Evolutionary conservation across 2,113 vertebrate genomes (phyloP).

Genomic region (Nibea coibor): DNA sequence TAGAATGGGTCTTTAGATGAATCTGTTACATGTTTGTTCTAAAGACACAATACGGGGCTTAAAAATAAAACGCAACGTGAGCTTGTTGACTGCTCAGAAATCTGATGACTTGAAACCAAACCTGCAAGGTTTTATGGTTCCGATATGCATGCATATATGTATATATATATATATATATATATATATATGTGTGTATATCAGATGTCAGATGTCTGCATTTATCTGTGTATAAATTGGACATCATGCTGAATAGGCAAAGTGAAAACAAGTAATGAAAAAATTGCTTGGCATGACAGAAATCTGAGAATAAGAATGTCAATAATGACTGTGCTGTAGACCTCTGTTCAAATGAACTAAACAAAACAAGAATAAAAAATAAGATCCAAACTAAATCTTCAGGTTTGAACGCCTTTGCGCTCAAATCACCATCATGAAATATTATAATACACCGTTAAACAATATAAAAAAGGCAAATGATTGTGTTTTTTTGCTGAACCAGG

Average conservation of each 20-base stretch:
- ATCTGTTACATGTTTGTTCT: neutral
- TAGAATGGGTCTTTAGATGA: neutral
- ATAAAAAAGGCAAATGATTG: neutral
- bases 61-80: neutral
- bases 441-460: neutral
- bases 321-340: neutral
- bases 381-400: neutral
- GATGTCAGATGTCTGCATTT: neutral
- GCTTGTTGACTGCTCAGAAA: neutral
- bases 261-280: neutral
- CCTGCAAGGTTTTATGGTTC: neutral
- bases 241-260: neutral
- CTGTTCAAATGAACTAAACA: neutral
- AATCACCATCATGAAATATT: neutral
- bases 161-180: too few relatives aligned
- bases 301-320: too few relatives aligned
- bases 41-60: neutral
- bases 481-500: neutral
- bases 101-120: neutral
- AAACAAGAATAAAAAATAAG: neutral
- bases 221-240: neutral
- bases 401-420: neutral
- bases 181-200: too few relatives aligned
- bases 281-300: neutral
- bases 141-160: neutral